Base-by-base conservation (phyloP, 1,140 invertebrate species). In the Ceratosolen solmsi region DNA sequence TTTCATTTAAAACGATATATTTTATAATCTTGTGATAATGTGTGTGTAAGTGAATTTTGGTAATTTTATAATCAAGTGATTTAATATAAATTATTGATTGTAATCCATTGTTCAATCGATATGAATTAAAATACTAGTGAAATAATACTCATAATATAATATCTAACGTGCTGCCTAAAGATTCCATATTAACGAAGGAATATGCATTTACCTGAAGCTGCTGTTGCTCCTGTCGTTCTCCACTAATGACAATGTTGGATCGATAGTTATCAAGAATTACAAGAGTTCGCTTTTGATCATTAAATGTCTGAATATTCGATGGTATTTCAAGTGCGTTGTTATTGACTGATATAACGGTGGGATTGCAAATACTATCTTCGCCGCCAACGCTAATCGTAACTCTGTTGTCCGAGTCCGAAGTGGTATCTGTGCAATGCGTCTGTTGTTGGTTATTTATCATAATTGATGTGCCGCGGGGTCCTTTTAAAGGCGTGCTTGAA, bases 361-460 rank as follows among this genome's bases (percentile, higher is more conserved):
- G 89, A 80, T 90, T 91, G 72, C 90, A 91, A n/a, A 89, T 83
- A 71, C 85, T 91, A 70, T 87, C 88, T 22, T 92, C 88, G 0
- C 91, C 90, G 4, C 90, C 89, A 0, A 92, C 90, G 80, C 90
- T 92, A 65, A 92, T 91, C 15, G 90, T 92, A 8, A 92, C 90
- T 71, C 91, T 92, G 79, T 92, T 92, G 22, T 86, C 87, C 20
- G 82, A 82, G 27, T 87, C 86, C 0, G 49, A 63, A 20, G 93
- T 92, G 79, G 93, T 91, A 79, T 93, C 93, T 49, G 92, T 93
- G 0, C 94, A 92, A 5, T 93, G 94, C 38, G 93, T 93, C 86
- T 94, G 94, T 89, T 94, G 93, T 84, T 95, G 94, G 8, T 94
- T 94, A 85, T 94, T 96, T 79, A 96, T 96, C 88, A 95, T 89